Evolutionary conservation across 2,888 invertebrate species (phyloP).

Genomic region (Nephrocerus scutellatus): DNA sequence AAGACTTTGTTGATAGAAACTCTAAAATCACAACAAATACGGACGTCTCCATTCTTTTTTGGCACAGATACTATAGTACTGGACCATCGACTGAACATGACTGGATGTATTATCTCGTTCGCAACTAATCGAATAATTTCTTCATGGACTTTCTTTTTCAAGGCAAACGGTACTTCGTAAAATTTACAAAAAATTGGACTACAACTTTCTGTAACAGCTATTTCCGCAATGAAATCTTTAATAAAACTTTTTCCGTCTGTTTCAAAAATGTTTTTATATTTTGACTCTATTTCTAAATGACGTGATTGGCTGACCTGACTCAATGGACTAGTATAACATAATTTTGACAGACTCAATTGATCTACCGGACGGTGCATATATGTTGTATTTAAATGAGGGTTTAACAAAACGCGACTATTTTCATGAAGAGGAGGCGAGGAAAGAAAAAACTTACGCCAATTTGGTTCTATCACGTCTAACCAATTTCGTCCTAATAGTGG

Average conservation of each 20-base stretch:
- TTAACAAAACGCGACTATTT: too few species aligned
- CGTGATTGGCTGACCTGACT: neutral
- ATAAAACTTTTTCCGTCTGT: slow-evolving; percentile 1
- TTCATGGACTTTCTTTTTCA: slow-evolving; percentile 11
- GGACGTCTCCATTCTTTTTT: slow-evolving; percentile 24
- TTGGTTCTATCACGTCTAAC: slow-evolving; percentile 1
- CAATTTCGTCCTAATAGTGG: slow-evolving; percentile 5
- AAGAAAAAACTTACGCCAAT: neutral
- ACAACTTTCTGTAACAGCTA: neutral
- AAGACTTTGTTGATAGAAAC: slow-evolving; percentile 24
- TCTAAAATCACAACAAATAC: slow-evolving; percentile 22
- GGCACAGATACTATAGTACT: slow-evolving; percentile 30
- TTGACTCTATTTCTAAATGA: slow-evolving; percentile 1
- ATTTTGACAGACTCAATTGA: too few species aligned
- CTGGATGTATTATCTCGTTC: slow-evolving; percentile 3
- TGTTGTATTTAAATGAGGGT: too few species aligned
- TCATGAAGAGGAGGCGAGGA: too few species aligned
- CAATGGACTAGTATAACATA: too few species aligned
- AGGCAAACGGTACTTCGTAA: slow-evolving; percentile 21
- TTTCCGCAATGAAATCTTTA: slow-evolving; percentile 3
- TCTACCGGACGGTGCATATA: too few species aligned
- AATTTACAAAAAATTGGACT: slow-evolving; percentile 19
- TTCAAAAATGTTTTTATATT: slow-evolving; percentile 3
- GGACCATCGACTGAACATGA: slow-evolving; percentile 26
- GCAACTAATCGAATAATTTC: slow-evolving; percentile 17